phyloP scores from a whole-genome alignment of 2,113 vertebrate species.

The Trachemys scripta region DNA sequence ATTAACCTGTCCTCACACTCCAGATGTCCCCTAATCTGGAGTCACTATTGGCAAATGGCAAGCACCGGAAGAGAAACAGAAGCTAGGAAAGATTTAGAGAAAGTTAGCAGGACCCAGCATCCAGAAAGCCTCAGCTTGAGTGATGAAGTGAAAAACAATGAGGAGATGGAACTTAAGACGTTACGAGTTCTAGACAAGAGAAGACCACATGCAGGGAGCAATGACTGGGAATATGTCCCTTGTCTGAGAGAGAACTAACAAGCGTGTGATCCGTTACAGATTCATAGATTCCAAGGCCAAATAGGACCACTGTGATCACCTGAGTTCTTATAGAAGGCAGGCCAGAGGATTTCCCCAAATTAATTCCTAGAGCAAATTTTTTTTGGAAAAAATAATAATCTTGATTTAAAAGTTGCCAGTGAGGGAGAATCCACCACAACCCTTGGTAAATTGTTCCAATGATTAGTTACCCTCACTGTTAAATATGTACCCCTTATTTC shows the following conservation, averaged over 20 bases:
- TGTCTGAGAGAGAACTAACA: not conserved
- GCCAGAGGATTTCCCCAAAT: too few relatives aligned
- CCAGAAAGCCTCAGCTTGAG: not conserved
- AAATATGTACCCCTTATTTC: too few relatives aligned
- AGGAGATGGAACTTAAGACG: not conserved
- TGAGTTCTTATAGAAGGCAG: too few relatives aligned
- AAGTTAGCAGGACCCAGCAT: not conserved
- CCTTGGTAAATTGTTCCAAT: too few relatives aligned
- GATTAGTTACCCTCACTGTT: too few relatives aligned
- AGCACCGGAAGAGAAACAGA: rapidly evolving
- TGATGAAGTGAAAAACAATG: not conserved
- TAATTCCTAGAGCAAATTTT: too few relatives aligned
- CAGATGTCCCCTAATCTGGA: not conserved
- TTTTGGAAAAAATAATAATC: too few relatives aligned
- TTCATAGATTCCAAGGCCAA: too few relatives aligned
- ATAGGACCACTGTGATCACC: too few relatives aligned
- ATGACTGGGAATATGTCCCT: not conserved
- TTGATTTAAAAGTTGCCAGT: too few relatives aligned
- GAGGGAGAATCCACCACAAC: too few relatives aligned
- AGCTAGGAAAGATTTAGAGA: not conserved
- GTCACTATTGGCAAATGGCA: not conserved
- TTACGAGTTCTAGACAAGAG: not conserved
- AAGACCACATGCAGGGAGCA: not conserved
- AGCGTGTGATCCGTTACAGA: not conserved
- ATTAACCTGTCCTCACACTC: not conserved